phyloP scores from a whole-genome alignment of 2,113 vertebrate genomes.

The Prinia subflava region DNA sequence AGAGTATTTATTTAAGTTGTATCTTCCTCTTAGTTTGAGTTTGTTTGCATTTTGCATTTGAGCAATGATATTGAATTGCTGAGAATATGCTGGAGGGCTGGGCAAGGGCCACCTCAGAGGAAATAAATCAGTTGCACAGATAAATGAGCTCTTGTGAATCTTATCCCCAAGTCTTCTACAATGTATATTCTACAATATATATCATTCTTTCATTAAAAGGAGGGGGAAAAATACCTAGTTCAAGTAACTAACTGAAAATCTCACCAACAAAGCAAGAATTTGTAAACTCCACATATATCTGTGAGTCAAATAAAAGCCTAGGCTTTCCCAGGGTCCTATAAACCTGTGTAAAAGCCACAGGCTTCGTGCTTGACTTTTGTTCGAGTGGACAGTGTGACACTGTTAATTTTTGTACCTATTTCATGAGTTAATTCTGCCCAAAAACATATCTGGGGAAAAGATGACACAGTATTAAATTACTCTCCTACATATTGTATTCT shows the following conservation, averaged over 20 bases:
- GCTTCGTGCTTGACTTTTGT: neutral
- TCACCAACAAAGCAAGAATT: neutral
- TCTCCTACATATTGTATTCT: neutral
- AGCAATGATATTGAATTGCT: neutral
- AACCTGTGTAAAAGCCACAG: neutral
- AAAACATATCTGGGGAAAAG: neutral
- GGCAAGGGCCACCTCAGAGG: neutral
- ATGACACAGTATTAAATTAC: neutral
- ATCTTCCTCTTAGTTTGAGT: neutral
- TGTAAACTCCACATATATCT: neutral
- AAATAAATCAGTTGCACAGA: neutral
- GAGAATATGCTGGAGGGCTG: neutral
- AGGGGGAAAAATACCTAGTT: neutral
- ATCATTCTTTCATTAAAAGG: neutral
- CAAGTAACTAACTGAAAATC: neutral
- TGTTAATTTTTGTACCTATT: neutral
- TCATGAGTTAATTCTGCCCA: constrained; percentile 3
- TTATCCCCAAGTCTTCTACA: neutral
- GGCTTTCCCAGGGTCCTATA: neutral
- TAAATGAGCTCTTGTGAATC: neutral
- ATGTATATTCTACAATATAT: too few relatives aligned
- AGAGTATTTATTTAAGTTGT: neutral
- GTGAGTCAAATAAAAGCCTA: neutral
- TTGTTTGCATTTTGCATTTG: neutral
- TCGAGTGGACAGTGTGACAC: neutral